These are phyloP conservation scores for Drosophila lacicola DNA, from an alignment of 2,888 invertebrate species.

Conservation along the genomic window DNA sequence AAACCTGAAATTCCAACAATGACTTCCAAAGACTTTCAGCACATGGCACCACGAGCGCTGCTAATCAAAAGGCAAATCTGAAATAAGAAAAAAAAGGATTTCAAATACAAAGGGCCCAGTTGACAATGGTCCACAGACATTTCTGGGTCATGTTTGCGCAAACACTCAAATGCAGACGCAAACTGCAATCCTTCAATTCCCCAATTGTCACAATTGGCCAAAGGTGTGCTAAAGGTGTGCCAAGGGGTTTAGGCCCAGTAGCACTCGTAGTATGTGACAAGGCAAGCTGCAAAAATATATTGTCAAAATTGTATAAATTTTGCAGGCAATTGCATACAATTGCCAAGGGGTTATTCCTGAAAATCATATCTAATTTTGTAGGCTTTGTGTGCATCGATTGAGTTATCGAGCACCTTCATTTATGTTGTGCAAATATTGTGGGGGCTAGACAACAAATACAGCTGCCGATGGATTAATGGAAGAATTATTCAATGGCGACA, in stretches of 20 bases:
- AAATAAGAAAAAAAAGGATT: conserved; percentile 38
- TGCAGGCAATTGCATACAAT: conserved; percentile 31
- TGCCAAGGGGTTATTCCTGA: conserved; percentile 19
- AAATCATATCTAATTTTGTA: conserved; percentile 29
- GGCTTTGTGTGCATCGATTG: conserved; percentile 45
- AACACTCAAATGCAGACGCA: conserved; percentile 43
- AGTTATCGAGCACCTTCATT: conserved; percentile 23
- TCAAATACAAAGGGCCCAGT: conserved; percentile 21
- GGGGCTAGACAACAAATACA: conserved; percentile 52
- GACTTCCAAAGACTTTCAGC: conserved; percentile 11
- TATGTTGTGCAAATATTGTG: conserved; percentile 41
- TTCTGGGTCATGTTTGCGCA: conserved; percentile 66
- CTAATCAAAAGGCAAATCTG: conserved; percentile 51
- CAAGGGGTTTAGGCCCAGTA: conserved; percentile 31
- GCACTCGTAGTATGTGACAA: background rate
- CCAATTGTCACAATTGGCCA: conserved; percentile 25
- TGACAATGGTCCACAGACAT: conserved; percentile 41
- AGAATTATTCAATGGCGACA: conserved; percentile 8
- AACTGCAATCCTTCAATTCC: conserved; percentile 22
- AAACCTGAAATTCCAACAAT: conserved; percentile 15
- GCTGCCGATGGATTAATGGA: conserved; percentile 42
- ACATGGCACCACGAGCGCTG: conserved; percentile 30
- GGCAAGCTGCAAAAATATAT: conserved; percentile 66
- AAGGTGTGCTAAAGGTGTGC: conserved; percentile 15
- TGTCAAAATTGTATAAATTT: conserved; percentile 49